Conservation (phyloP, 1,140 invertebrate species). For the Danaus plexippus region DNA sequence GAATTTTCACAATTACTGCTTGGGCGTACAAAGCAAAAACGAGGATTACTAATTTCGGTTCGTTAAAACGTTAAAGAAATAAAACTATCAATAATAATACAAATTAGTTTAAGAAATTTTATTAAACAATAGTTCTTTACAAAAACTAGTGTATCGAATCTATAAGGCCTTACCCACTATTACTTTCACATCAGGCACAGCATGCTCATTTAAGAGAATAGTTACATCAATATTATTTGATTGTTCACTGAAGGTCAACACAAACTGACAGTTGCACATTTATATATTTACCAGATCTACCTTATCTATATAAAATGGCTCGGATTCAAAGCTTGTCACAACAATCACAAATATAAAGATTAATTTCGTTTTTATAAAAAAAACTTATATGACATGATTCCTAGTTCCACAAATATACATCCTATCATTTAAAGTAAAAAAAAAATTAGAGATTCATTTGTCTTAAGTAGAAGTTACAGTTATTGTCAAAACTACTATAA, state of each 20-base stretch:
- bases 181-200: no score
- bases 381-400: constrained; percentile 31
- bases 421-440: constrained; percentile 3
- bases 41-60: no score
- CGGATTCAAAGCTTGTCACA: constrained; percentile 39
- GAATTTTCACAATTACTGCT: no score
- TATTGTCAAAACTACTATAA: constrained; percentile 17
- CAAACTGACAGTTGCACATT: not conserved
- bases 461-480: constrained; percentile 3
- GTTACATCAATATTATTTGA: no score
- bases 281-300: constrained; percentile 9
- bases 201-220: no score
- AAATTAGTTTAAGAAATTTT: constrained; percentile 4
- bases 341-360: constrained; percentile 21
- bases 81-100: no score
- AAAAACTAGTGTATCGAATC: constrained; percentile 3
- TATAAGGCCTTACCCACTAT: no score
- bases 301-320: constrained; percentile 47
- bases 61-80: no score
- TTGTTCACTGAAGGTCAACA: no score
- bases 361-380: constrained; percentile 35
- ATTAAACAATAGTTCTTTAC: constrained; percentile 11
- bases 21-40: no score
- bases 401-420: constrained; percentile 2
- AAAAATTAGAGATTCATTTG: constrained; percentile 14